Base-by-base conservation (phyloP, 2,797 vertebrate species). In the Brotula barbata region DNA sequence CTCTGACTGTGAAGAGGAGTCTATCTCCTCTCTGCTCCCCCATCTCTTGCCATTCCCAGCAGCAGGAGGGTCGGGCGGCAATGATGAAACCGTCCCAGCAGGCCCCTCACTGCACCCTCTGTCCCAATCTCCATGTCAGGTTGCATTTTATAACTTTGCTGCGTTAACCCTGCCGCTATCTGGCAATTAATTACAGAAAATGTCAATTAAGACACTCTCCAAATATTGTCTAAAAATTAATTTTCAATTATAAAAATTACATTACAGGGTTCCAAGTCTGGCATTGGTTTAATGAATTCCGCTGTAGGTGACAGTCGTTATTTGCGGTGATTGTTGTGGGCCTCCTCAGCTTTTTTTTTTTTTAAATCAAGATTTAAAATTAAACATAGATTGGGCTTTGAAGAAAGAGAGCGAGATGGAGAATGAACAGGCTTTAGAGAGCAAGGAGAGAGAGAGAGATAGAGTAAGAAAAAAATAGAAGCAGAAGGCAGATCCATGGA, bases 191-290 rank as follows among this genome's bases (percentile, higher is more conserved):
- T 93, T 92, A 92, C 85, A 87, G 83, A 88, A 87, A 91, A 91
- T 80, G 91, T 94, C 93, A 92, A 89, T 95, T 94, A 93, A 89
- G 91, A 92, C 90, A 78, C 88, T 87, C 68, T 75, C 36, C 81
- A 89, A 92, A 92, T 90, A 90, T 92, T 91, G 82, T 77, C 71
- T 81, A 78, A 87, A 89, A 92, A 93, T 93, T 93, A 91, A 90
- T 92, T 92, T 93, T 92, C 90, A 92, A 90, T 95, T 92, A 92
- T 87, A 93, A 89, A 91, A 91, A 92, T 93, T 90, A 89, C 83
- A 66, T 91, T 91, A 90, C 86, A 85, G 75, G 87, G 53, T 78
- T 80, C 79, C 82, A 81, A 86, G 89, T 55, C 86, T 77, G 90
- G 87, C 88, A 85, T 87, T 83, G 86, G 82, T 90, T 89, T 92